Evolutionary conservation across 2,113 vertebrate genomes (phyloP).

Genomic region (Talpa occidentalis): DNA sequence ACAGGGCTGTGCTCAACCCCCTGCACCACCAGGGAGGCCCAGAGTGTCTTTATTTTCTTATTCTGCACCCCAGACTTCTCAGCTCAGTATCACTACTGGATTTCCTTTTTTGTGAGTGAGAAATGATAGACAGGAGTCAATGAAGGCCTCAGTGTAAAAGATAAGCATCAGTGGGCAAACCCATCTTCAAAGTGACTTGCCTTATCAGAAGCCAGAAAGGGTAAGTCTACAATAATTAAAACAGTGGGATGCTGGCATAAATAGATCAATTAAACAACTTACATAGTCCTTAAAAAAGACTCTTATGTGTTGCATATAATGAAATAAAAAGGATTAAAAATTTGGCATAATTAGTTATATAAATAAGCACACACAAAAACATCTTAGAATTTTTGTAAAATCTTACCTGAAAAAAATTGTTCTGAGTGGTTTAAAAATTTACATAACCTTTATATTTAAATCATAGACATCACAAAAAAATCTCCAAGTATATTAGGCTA

Average conservation of each 20-base stretch:
- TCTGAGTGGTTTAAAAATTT: conserved; percentile 5
- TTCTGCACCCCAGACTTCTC: background rate
- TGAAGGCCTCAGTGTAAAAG: conserved; percentile 18
- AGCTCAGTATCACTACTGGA: background rate
- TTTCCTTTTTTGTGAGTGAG: conserved; percentile 11
- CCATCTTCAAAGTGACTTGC: background rate
- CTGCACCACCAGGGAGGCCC: too few relatives aligned
- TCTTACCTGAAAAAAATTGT: background rate
- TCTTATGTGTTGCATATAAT: conserved; percentile 33
- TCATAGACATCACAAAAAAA: background rate
- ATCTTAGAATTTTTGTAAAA: background rate
- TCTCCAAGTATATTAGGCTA: background rate
- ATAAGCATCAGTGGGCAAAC: background rate
- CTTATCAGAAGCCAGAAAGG: conserved; percentile 43
- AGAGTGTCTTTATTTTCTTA: conserved; percentile 19
- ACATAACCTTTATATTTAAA: background rate
- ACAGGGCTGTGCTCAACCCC: too few relatives aligned
- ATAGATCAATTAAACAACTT: conserved; percentile 43
- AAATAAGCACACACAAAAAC: background rate
- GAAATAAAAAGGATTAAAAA: conserved; percentile 51
- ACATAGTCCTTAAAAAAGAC: conserved; percentile 49
- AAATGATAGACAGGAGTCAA: conserved; percentile 4
- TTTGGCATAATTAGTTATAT: conserved; percentile 7
- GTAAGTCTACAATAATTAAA: conserved; percentile 57
- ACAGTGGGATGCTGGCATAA: conserved; percentile 28